These are phyloP conservation scores for Ceratosolen solmsi DNA, from an alignment of 1,140 invertebrate genomes.

Conservation along the genomic window DNA sequence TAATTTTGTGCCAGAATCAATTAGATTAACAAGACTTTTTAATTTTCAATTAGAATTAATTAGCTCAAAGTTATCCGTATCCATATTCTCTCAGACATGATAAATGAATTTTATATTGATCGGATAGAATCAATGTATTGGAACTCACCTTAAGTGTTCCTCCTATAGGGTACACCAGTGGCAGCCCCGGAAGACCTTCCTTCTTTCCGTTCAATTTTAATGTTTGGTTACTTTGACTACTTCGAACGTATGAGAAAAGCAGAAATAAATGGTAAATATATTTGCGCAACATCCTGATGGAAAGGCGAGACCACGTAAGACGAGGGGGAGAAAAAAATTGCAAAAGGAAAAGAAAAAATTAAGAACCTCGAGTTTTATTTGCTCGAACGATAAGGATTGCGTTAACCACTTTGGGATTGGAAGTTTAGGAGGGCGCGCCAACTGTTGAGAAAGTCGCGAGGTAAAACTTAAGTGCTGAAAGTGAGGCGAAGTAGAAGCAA, in stretches of 20 bases:
- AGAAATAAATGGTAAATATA: neutral
- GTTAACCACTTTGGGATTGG: neutral
- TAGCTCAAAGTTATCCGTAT: too few species aligned
- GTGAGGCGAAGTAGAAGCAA: neutral
- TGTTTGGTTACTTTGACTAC: neutral
- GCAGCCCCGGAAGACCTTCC: constrained; percentile 57
- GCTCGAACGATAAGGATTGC: neutral
- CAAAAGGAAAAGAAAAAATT: neutral
- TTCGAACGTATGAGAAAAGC: neutral
- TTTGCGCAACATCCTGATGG: neutral
- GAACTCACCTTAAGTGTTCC: constrained; percentile 67
- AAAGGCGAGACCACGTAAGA: neutral
- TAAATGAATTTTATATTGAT: too few species aligned
- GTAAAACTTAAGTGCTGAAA: neutral
- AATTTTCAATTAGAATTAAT: too few species aligned
- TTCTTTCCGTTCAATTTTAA: constrained; percentile 34
- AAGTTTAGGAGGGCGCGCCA: neutral
- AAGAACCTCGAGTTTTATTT: neutral
- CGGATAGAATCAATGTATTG: too few species aligned
- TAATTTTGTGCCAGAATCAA: too few species aligned
- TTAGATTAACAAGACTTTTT: too few species aligned
- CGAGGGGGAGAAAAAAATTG: neutral
- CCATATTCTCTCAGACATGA: too few species aligned
- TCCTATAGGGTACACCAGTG: constrained; percentile 65
- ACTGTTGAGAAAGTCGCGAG: neutral